A percentile compares a stretch with the other conserved stretches of the same genome.
phyloP scores from a whole-genome alignment of 2,797 vertebrate genomes.

The Sebastolobus alascanus region DNA sequence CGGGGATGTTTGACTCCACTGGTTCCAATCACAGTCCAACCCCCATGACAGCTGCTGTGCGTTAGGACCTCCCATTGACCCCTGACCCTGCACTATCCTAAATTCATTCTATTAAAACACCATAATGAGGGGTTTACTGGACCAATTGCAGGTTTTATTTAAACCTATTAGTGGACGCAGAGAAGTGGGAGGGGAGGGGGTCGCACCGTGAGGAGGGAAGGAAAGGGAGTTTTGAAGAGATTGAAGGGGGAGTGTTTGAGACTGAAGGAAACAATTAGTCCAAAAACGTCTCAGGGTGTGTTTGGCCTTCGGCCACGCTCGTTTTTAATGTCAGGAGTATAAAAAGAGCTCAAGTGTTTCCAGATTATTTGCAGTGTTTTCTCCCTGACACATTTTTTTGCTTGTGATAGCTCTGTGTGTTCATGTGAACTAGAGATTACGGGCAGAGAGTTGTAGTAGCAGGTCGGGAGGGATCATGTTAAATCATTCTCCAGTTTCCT shows the following conservation, averaged over 20 bases:
- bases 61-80: conserved; percentile 89
- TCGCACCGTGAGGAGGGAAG: conserved; percentile 11
- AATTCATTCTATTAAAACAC: conserved; percentile 93
- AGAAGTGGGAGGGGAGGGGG: conserved; percentile 51
- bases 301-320: conserved; percentile 77
- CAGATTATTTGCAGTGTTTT: conserved; percentile 80
- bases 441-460: conserved; percentile 41
- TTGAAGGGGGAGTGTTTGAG: conserved; percentile 63
- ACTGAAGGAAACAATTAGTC: conserved; percentile 93
- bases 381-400: conserved; percentile 68
- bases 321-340: conserved; percentile 75
- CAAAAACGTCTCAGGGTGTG: conserved; percentile 77
- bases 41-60: conserved; percentile 84
- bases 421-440: conserved; percentile 54
- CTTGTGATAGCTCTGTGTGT: conserved; percentile 39
- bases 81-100: conserved; percentile 86
- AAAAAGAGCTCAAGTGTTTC: conserved; percentile 83
- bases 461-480: conserved; percentile 39
- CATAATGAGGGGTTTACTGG: conserved; percentile 94
- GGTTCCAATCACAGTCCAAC: conserved; percentile 85
- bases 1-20: conserved; percentile 78
- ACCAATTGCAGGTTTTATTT: conserved; percentile 93
- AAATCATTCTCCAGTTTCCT: conserved; percentile 19
- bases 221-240: conserved; percentile 50
- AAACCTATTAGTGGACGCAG: conserved; percentile 87